A percentile compares a stretch with the other conserved stretches of the same genome.
Evolutionary conservation across 2,888 invertebrate species (phyloP).

Genomic region (Auanema sp.): DNA sequence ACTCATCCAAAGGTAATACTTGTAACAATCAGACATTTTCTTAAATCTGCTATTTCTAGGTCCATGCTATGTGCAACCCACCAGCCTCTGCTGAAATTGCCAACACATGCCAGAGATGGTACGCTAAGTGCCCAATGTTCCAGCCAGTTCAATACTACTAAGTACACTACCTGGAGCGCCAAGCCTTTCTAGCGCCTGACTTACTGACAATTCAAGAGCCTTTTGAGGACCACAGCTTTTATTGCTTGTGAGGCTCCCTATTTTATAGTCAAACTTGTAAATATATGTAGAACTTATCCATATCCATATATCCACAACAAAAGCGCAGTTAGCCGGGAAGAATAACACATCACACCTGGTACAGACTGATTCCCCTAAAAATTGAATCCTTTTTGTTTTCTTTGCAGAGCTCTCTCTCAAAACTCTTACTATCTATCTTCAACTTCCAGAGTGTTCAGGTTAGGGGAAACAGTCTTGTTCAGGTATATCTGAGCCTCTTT

Average conservation of each 20-base stretch:
- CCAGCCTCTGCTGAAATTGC: slow-evolving; percentile 49
- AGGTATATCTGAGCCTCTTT: slow-evolving; percentile 4
- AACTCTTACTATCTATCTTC: slow-evolving; percentile 9
- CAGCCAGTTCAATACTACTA: slow-evolving; percentile 48
- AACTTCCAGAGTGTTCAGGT: slow-evolving; percentile 13
- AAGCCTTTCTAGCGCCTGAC: slow-evolving; percentile 1
- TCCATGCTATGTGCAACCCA: slow-evolving; percentile 58
- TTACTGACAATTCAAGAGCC: slow-evolving; percentile 2
- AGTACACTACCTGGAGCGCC: slow-evolving; percentile 2
- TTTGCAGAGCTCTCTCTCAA: slow-evolving; percentile 14
- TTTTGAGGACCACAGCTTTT: no score
- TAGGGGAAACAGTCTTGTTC: no score
- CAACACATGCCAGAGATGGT: slow-evolving; percentile 53
- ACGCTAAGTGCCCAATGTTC: slow-evolving; percentile 59
- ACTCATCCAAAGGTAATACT: slow-evolving; percentile 42
- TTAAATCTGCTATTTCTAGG: slow-evolving; percentile 16
- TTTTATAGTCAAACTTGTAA: no score
- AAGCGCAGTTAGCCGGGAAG: no score
- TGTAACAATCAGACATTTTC: not conserved
- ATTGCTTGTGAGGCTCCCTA: no score
- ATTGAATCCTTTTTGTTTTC: not conserved
- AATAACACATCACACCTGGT: no score
- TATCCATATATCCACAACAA: no score
- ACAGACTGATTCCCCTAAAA: no score
- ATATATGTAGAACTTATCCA: no score